Percentiles rank a stretch among this genome's conserved stretches.
These are phyloP conservation scores for Scaptodrosophila lebanonensis DNA, from an alignment of 1,140 invertebrate genomes.

Conservation along the genomic window DNA sequence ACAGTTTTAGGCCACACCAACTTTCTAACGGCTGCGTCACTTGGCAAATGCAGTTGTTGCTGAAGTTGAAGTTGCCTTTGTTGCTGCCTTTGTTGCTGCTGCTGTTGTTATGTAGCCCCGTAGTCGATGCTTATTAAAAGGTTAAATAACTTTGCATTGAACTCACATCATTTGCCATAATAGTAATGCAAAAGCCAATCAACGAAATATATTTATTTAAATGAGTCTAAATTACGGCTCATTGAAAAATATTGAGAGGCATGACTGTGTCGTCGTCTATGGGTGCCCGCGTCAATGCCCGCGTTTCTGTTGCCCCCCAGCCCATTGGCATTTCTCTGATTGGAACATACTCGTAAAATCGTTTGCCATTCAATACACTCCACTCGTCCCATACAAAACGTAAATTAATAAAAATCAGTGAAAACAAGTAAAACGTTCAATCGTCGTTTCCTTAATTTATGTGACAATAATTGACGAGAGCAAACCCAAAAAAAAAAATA, in stretches of 20 bases:
- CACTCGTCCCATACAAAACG: too few species aligned
- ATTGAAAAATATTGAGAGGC: conserved; percentile 67
- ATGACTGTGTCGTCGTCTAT: conserved; percentile 33
- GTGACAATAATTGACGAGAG: conserved; percentile 67
- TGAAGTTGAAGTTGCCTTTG: too few species aligned
- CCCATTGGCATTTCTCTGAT: conserved; percentile 37
- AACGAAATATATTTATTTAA: conserved; percentile 74
- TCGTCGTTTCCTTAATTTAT: conserved; percentile 63
- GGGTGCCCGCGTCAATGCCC: neutral
- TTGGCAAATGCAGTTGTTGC: too few species aligned
- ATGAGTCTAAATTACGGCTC: conserved; percentile 74
- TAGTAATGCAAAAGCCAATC: conserved; percentile 64
- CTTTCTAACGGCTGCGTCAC: conserved; percentile 24
- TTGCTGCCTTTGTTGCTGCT: too few species aligned
- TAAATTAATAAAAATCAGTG: conserved; percentile 67
- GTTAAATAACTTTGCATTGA: conserved; percentile 74
- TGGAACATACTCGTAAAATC: conserved; percentile 49
- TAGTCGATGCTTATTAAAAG: conserved; percentile 65
- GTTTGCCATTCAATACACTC: conserved; percentile 37
- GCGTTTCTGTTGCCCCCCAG: neutral
- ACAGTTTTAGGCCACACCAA: neutral
- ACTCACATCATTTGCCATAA: conserved; percentile 42
- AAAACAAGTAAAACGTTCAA: conserved; percentile 52
- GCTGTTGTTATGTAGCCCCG: too few species aligned
- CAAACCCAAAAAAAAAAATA: conserved; percentile 19